A percentile compares a stretch with the other conserved stretches of the same genome.
These are phyloP conservation scores for Poecile atricapillus DNA, from an alignment of 2,113 vertebrate genomes.

Conservation along the genomic window DNA sequence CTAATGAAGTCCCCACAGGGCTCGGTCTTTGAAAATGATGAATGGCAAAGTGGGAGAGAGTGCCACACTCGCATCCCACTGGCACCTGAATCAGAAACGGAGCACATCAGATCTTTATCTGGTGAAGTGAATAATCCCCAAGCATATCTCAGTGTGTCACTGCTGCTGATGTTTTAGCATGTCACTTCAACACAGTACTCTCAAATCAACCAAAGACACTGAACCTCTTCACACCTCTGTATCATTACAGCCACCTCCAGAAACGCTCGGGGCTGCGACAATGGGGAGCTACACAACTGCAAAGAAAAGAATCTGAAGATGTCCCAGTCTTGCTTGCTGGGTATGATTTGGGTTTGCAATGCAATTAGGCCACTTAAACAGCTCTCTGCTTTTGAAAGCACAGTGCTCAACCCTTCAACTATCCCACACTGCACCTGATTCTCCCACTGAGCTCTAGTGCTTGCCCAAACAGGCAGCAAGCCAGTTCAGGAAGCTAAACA, in stretches of 20 bases:
- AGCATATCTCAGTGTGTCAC: constrained; percentile 17
- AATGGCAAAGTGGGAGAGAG: constrained; percentile 25
- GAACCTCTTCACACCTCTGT: background rate
- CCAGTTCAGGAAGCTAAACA: background rate
- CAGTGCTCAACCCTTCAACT: background rate
- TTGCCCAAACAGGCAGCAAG: background rate
- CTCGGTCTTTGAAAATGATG: constrained; percentile 47
- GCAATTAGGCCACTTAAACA: background rate
- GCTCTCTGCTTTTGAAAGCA: accelerated
- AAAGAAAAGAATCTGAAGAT: background rate
- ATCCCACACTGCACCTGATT: background rate
- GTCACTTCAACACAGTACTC: constrained; percentile 23
- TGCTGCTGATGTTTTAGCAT: constrained; percentile 13
- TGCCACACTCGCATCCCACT: background rate
- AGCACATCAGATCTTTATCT: constrained; percentile 38
- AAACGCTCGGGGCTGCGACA: accelerated
- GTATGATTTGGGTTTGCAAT: background rate
- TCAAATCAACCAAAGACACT: background rate
- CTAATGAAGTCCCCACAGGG: constrained; percentile 22
- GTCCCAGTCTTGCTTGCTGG: accelerated
- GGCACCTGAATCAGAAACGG: constrained; percentile 33
- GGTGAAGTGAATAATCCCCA: constrained; percentile 22
- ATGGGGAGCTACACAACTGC: background rate
- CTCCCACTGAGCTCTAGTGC: background rate
- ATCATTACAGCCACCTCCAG: background rate